Base-by-base conservation (phyloP, 1,140 invertebrate species). In the Camponotus pennsylvanicus region DNA sequence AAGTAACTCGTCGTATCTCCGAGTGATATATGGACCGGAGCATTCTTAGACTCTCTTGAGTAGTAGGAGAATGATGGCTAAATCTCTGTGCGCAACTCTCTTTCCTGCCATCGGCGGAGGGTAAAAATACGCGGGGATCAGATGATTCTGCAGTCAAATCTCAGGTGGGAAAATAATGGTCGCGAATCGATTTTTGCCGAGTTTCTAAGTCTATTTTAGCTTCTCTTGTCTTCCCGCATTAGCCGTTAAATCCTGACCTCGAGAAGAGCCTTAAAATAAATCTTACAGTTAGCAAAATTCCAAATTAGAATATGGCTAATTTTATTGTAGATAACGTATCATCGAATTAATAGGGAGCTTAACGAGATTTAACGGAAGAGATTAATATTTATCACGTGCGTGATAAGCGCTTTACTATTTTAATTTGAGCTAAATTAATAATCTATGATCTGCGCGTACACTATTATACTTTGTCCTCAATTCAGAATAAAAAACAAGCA, bases 121-220 rank as follows among this genome's bases (percentile, higher is more conserved):
- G 32, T 63, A 49, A 86, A 71, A 71, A 70, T 82, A 71, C 37
- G 18, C 40, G 27, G 32, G 21, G 75, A 70, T 27, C 21, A 18
- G 37, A 34, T 37, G 76, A 69, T 63, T 40, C 27, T n/a, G 21
- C 34, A 45, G 70, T 27, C 15, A 57, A 85, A 49, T 79, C 45
- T 27, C 27, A 69, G 27, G 49, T 21, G 8, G 49, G 27, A 57
- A 77, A 18, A 64, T 27, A 61, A 57, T 61, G 61, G 40, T 57
- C 37, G 27, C n/a, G 63, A 80, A 57, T 86, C 84, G 84, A 86
- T 86, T 63, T 80, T 69, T 32, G n/a, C 3, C 57, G 76, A 80
- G 8, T 69, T 86, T n/a, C 55, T 37, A 32, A 61, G 34, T 61
- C 49, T 85, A 79, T 73, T 73, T 57, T 34, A 64, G 27, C 8